phyloP scores from a whole-genome alignment of 2,797 vertebrate species.

The Chelmon rostratus region DNA sequence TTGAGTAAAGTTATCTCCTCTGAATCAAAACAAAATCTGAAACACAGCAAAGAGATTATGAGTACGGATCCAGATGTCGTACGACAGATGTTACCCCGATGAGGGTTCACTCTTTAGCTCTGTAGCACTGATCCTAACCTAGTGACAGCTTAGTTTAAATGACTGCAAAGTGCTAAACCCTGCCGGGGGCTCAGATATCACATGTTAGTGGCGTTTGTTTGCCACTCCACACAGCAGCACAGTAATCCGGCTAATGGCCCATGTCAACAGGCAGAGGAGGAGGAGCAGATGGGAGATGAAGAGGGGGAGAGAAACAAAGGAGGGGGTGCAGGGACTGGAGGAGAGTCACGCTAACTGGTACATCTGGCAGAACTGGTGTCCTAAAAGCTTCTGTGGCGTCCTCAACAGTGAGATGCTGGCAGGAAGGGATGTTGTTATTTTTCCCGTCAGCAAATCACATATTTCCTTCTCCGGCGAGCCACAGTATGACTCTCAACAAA shows the following conservation, averaged over 20 bases:
- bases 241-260: slow-evolving; percentile 55
- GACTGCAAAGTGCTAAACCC: slow-evolving; percentile 36
- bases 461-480: slow-evolving; percentile 25
- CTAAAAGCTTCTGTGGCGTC: not conserved
- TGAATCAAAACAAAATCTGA: not conserved
- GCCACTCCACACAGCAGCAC: slow-evolving; percentile 41
- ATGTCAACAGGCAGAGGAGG: slow-evolving; percentile 43
- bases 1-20: not conserved
- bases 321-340: not conserved
- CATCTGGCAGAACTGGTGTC: slow-evolving; percentile 49
- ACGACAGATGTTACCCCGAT: slow-evolving; percentile 44
- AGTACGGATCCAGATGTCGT: slow-evolving; percentile 16
- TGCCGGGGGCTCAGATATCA: slow-evolving; percentile 52
- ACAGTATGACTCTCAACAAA: slow-evolving; percentile 12
- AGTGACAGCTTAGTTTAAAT: slow-evolving; percentile 54
- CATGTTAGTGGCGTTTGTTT: slow-evolving; percentile 68
- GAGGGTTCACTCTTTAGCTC: slow-evolving; percentile 24
- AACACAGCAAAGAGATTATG: not conserved
- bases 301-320: slow-evolving; percentile 11
- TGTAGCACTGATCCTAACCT: slow-evolving; percentile 42
- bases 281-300: slow-evolving; percentile 41
- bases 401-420: slow-evolving; percentile 29
- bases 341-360: slow-evolving; percentile 31
- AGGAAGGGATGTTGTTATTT: slow-evolving; percentile 15
- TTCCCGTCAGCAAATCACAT: not conserved